A percentile compares a stretch with the other conserved stretches of the same genome.
These are phyloP conservation scores for Hedychridium roseum DNA, from an alignment of 2,888 invertebrate species.

Conservation along the genomic window DNA sequence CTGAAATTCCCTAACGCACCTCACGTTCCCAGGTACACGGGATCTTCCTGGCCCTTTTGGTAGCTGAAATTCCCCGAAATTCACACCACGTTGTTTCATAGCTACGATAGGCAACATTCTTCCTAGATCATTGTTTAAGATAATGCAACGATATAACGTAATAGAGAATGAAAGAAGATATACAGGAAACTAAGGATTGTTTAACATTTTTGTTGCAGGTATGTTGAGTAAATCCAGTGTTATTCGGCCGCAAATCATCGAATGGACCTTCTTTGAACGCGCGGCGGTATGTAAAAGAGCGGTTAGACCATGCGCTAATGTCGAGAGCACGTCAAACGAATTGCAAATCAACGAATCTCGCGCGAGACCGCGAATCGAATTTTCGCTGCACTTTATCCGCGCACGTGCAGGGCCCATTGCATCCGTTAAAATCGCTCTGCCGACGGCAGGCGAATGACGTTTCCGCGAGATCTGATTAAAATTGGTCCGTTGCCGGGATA, in stretches of 20 bases:
- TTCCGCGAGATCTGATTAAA: slow-evolving; percentile 15
- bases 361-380: slow-evolving; percentile 14
- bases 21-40: no score
- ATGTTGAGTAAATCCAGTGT: no score
- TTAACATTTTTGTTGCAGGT: no score
- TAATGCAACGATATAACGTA: no score
- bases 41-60: no score
- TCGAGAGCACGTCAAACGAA: slow-evolving; percentile 6
- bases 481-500: slow-evolving; percentile 8
- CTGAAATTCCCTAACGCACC: no score
- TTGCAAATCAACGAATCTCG: slow-evolving; percentile 13
- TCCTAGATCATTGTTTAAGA: no score
- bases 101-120: no score
- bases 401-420: slow-evolving; percentile 1
- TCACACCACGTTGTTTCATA: no score
- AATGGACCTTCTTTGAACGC: background rate
- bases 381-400: slow-evolving; percentile 10
- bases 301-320: background rate
- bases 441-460: slow-evolving; percentile 17
- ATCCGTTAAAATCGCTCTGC: slow-evolving; percentile 15
- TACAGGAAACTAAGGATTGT: no score
- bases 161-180: slow-evolving; percentile 1
- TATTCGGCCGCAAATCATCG: background rate
- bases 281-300: slow-evolving; percentile 2
- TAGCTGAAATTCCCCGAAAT: no score